A percentile compares a stretch with the other conserved stretches of the same genome.
phyloP scores from a whole-genome alignment of 2,888 invertebrate genomes.

The Holacanthella duospinosa region DNA sequence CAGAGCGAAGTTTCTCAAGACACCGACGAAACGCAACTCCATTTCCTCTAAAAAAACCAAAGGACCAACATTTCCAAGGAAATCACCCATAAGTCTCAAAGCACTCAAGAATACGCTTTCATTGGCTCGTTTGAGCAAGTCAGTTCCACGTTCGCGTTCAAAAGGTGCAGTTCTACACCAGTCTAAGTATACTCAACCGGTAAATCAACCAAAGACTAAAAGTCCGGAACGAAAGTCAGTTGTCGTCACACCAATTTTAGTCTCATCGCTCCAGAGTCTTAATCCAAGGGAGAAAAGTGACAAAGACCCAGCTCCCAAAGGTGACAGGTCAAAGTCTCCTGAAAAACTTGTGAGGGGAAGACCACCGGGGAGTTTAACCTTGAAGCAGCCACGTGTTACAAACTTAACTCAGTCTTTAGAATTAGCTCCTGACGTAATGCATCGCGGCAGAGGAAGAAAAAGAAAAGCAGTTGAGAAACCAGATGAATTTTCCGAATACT shows the following conservation, averaged over 20 bases:
- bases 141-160: neutral
- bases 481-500: neutral
- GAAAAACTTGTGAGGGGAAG: neutral
- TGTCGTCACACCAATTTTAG: neutral
- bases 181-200: too few species aligned
- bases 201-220: conserved; percentile 14
- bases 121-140: neutral
- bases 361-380: too few species aligned
- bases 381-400: conserved; percentile 20
- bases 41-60: neutral
- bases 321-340: neutral
- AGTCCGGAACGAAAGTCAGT: conserved; percentile 19
- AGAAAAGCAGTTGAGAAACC: neutral
- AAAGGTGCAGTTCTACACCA: too few species aligned
- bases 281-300: too few species aligned
- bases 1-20: neutral
- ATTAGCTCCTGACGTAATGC: neutral
- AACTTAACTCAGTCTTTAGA: conserved; percentile 15
- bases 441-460: neutral
- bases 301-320: too few species aligned
- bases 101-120: neutral
- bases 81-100: too few species aligned
- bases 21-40: neutral
- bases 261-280: neutral
- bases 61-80: neutral